phyloP scores from a whole-genome alignment of 2,797 vertebrate genomes.

The Phoeniculus purpureus region DNA sequence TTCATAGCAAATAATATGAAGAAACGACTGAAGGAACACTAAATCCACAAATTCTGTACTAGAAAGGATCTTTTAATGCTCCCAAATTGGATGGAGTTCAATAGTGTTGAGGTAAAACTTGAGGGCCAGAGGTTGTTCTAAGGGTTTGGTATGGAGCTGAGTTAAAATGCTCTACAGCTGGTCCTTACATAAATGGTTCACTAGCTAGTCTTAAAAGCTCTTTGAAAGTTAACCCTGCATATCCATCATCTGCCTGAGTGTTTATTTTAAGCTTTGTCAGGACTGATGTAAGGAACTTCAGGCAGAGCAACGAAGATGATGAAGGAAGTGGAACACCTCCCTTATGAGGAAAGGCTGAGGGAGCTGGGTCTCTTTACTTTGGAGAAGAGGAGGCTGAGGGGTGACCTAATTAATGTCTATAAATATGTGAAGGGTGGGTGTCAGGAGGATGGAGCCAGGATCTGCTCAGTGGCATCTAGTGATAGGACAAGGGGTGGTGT shows the following conservation, averaged over 20 bases:
- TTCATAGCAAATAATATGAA: background rate
- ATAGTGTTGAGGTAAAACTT: background rate
- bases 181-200: background rate
- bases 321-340: too few relatives aligned
- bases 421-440: too few relatives aligned
- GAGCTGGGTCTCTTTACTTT: too few relatives aligned
- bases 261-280: constrained; percentile 5
- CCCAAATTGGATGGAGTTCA: background rate
- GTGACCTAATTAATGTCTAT: too few relatives aligned
- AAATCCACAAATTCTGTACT: background rate
- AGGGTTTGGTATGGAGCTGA: background rate
- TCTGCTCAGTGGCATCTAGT: too few relatives aligned
- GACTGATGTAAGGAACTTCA: background rate
- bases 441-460: too few relatives aligned
- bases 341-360: too few relatives aligned
- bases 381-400: too few relatives aligned
- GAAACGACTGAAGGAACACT: background rate
- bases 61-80: background rate
- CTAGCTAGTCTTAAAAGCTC: background rate
- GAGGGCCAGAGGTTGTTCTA: background rate
- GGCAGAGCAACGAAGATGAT: too few relatives aligned
- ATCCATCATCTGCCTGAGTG: background rate
- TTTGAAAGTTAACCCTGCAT: background rate
- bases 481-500: too few relatives aligned
- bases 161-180: background rate